Evolutionary conservation across 2,797 vertebrate genomes (phyloP).

Genomic region (Pseudomugil tenellus): DNA sequence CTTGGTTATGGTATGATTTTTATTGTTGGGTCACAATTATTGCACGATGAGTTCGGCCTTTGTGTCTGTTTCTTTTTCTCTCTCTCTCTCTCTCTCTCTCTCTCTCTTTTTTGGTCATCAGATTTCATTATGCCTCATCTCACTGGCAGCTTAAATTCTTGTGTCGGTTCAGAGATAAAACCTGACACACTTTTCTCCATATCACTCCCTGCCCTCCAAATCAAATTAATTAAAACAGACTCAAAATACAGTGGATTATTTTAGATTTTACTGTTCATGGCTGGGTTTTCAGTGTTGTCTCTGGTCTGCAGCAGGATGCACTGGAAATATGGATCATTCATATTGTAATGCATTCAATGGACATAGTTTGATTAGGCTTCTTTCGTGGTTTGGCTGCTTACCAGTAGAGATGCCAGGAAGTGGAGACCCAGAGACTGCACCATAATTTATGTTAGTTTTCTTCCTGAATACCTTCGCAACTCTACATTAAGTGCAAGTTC

Average conservation of each 20-base stretch:
- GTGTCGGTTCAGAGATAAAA: conserved; percentile 30
- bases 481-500: not conserved
- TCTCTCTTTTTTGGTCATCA: conserved; percentile 19
- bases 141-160: conserved; percentile 16
- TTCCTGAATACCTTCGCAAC: not conserved
- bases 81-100: not conserved
- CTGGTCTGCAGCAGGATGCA: conserved; percentile 46
- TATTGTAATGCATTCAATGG: conserved; percentile 37
- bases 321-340: conserved; percentile 43
- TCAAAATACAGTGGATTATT: conserved; percentile 22
- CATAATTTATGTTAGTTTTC: conserved; percentile 13
- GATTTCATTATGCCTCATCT: conserved; percentile 32
- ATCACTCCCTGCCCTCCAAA: conserved; percentile 13
- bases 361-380: conserved; percentile 36
- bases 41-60: conserved; percentile 29
- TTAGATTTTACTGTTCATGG: conserved; percentile 22
- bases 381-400: conserved; percentile 37
- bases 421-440: conserved; percentile 13
- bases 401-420: conserved; percentile 36
- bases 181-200: conserved; percentile 8
- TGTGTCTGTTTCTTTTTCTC: not conserved
- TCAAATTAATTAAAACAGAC: conserved; percentile 1
- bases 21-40: conserved; percentile 27
- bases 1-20: conserved; percentile 31
- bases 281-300: conserved; percentile 56